Base-by-base conservation (phyloP, 2,113 vertebrate genomes). In the Elephas maximus region DNA sequence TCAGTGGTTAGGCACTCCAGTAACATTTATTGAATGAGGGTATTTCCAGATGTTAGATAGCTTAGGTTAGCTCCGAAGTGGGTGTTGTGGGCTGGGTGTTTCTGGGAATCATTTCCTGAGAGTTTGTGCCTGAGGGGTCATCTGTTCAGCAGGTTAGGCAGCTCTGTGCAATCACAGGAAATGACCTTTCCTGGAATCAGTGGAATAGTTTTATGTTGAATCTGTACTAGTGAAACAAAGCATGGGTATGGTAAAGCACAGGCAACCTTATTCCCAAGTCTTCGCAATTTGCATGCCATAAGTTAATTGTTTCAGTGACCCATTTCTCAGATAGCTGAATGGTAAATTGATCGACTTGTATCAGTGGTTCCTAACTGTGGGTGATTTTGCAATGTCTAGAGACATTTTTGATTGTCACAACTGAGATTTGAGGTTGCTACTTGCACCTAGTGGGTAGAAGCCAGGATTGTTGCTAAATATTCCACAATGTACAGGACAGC, bases 101-200 rank as follows among this genome's bases (percentile, higher is more conserved):
- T 37, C 84, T 87, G 87, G 11, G 45, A 88, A 71, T 74, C 62
- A 96, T 81, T 92, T 97, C 65, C 76, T 11, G 24, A 94, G 80
- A 87, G 45, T 53, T 67, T 45, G 28, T 88, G 71, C 69, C 71
- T 9, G 62, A 65, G n/a, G 48, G 53, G 41, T 44, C 88, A 37
- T 87, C 73, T 80, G 53, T 92, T 89, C 12, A 62, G 24, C 21
- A 89, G 37, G 5, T 44, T 30, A 57, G 73, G 62, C 18, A 24
- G n/a, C 28, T 71, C 78, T 51, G 51, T 28, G 67, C 26, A 77
- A 1, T 60, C 23, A 60, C 57, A 80, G 60, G 53, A 80, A 76
- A 65, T 89, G 18, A 45, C 79, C 85, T 90, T 65, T 84, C 41
- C 60, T 71, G 9, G 18, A 81, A 37, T 81, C 12, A n/a, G 21